Evolutionary conservation across 2,797 vertebrate species (phyloP).

Genomic region (Babyrousa celebensis): DNA sequence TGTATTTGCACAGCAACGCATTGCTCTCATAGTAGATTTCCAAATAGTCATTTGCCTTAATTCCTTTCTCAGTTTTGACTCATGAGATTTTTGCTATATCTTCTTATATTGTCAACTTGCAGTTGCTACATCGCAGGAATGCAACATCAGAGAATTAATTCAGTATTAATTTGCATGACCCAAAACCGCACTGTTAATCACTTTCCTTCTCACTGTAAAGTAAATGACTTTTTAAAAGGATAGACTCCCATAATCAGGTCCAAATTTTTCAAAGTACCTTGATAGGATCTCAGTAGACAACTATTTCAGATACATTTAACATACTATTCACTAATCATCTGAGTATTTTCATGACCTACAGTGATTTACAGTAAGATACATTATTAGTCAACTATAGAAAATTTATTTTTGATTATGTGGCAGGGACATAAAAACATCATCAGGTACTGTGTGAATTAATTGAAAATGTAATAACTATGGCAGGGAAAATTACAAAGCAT

Average conservation of each 20-base stretch:
- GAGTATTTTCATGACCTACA: slow-evolving; percentile 71
- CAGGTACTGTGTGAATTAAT: slow-evolving; percentile 47
- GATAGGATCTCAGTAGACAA: slow-evolving; percentile 77
- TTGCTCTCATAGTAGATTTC: slow-evolving; percentile 96
- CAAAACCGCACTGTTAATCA: slow-evolving; percentile 93
- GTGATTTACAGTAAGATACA: slow-evolving; percentile 81
- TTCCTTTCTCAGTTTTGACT: slow-evolving; percentile 93
- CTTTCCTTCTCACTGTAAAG: slow-evolving; percentile 89
- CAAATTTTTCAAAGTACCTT: slow-evolving; percentile 82
- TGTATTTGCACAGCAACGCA: slow-evolving; percentile 97
- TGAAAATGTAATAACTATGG: slow-evolving; percentile 6
- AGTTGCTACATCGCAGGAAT: slow-evolving; percentile 95
- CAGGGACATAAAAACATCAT: slow-evolving; percentile 36
- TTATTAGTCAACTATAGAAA: slow-evolving; percentile 80
- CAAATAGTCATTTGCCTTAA: slow-evolving; percentile 96
- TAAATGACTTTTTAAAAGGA: slow-evolving; percentile 90
- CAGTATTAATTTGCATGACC: slow-evolving; percentile 93
- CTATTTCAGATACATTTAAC: slow-evolving; percentile 81
- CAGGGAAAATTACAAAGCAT: slow-evolving; percentile 55
- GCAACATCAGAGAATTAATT: slow-evolving; percentile 91
- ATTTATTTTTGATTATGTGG: slow-evolving; percentile 77
- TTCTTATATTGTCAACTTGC: slow-evolving; percentile 99
- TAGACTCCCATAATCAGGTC: slow-evolving; percentile 68
- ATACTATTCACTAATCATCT: slow-evolving; percentile 72
- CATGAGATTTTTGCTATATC: slow-evolving; percentile 96